Base-by-base conservation (phyloP, 2,888 invertebrate species). In the Xanthorhoe spadicearia region DNA sequence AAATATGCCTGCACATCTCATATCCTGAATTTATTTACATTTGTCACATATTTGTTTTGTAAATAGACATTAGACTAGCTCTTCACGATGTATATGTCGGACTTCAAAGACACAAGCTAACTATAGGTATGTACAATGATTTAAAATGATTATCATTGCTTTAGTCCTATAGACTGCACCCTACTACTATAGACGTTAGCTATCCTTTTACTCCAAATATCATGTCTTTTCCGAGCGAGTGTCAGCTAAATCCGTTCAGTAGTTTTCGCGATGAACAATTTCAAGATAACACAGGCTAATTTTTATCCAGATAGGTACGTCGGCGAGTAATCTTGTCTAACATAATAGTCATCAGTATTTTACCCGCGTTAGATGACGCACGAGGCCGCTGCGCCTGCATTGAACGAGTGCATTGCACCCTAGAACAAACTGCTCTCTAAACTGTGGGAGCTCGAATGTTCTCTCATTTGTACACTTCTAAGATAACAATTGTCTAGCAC, bases 351-450 rank as follows among this genome's bases (percentile, higher is more conserved):
- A 75, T 75, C 70, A 72, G 66, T 72, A 60, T 70, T 70, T 65
- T 66, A 65, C 64, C 61, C 63, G 70, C 64, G 65, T 62, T 73
- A 61, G 66, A 78, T 87, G 87, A 88, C 85, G 84, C 80, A 80
- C 77, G 82, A 79, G 82, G 81, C 79, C 79, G 73, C 51, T 64
- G 73, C 70, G 74, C 61, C 73, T 83, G 82, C 80, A 77, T 76
- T 77, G 73, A 73, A 63, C 54, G 76, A 85, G 88, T 87, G 85
- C 88, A 81, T 79, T 88, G 88, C 84, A 78, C 87, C 81, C 82
- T 69, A 77, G 70, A 73, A 61, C 64, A 23, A 54, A 68, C 68
- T 64, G 15, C 46, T 56, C 53, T 68, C 19, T 54, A 49, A 57
- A 50, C 64, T 54, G 60, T 55, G 54, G n/a, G 35, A 50, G 35